These are phyloP conservation scores for Cotesia typhae DNA, from an alignment of 1,140 invertebrate species.

Conservation along the genomic window DNA sequence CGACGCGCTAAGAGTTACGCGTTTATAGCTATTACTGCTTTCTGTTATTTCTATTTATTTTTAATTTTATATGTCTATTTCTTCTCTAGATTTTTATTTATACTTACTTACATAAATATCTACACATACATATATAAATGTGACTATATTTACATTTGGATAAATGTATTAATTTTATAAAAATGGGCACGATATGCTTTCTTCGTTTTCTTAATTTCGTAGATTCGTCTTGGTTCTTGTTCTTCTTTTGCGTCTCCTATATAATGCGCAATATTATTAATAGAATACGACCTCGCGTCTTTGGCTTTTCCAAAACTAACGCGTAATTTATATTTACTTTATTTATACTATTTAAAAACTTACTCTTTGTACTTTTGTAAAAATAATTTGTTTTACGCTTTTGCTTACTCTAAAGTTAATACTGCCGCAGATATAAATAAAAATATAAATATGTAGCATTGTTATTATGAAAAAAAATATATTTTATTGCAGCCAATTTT, in stretches of 20 bases:
- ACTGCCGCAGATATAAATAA: neutral
- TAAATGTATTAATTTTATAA: slow-evolving; percentile 15
- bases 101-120: neutral
- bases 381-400: neutral
- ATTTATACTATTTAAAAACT: neutral
- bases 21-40: neutral
- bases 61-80: neutral
- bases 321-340: slow-evolving; percentile 4
- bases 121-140: slow-evolving; percentile 1
- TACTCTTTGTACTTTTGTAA: neutral
- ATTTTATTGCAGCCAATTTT: slow-evolving; percentile 48
- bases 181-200: slow-evolving; percentile 16
- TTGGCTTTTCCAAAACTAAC: slow-evolving; percentile 21
- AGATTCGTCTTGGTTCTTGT: too few relatives aligned
- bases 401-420: neutral
- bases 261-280: slow-evolving; percentile 50
- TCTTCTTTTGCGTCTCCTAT: slow-evolving; percentile 33
- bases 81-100: neutral
- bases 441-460: neutral
- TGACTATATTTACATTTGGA: slow-evolving; percentile 3
- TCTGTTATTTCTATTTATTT: too few relatives aligned
- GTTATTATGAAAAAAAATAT: slow-evolving; percentile 10
- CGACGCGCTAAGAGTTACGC: slow-evolving; percentile 30
- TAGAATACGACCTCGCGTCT: slow-evolving; percentile 48
- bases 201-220: slow-evolving; percentile 2